A percentile compares a stretch with the other conserved stretches of the same genome.
phyloP scores from a whole-genome alignment of 2,113 vertebrate species.

The Microtus richardsoni region DNA sequence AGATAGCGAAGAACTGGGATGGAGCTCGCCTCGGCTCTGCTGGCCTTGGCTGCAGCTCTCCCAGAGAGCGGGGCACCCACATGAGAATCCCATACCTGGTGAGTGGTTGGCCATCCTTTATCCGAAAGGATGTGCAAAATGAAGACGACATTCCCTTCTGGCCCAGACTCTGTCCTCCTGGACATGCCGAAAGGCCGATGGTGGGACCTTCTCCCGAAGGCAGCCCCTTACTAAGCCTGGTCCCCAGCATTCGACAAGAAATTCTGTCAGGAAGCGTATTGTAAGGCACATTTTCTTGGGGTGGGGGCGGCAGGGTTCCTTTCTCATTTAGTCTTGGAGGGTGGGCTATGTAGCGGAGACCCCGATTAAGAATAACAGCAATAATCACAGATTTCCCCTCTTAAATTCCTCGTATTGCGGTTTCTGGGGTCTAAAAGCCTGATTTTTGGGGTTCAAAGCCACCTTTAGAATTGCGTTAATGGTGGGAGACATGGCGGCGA shows the following conservation, averaged over 20 bases:
- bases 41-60: conserved; percentile 61
- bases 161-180: conserved; percentile 8
- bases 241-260: neutral
- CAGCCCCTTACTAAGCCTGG: conserved; percentile 39
- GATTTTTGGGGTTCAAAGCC: neutral
- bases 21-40: conserved; percentile 70
- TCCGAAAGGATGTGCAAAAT: conserved; percentile 67
- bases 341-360: neutral
- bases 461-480: neutral
- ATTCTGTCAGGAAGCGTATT: neutral
- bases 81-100: conserved; percentile 45
- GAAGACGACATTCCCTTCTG: conserved; percentile 24
- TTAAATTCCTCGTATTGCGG: neutral
- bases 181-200: neutral
- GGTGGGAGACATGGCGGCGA: conserved; percentile 54
- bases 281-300: conserved; percentile 55
- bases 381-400: neutral
- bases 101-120: conserved; percentile 76
- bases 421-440: neutral
- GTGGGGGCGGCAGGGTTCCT: neutral
- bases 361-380: neutral
- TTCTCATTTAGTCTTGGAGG: neutral
- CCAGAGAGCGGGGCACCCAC: conserved; percentile 43
- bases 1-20: conserved; percentile 72
- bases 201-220: conserved; percentile 4